Base-by-base conservation (phyloP, 2,888 invertebrate species). In the Lithophane semibrunnea region DNA sequence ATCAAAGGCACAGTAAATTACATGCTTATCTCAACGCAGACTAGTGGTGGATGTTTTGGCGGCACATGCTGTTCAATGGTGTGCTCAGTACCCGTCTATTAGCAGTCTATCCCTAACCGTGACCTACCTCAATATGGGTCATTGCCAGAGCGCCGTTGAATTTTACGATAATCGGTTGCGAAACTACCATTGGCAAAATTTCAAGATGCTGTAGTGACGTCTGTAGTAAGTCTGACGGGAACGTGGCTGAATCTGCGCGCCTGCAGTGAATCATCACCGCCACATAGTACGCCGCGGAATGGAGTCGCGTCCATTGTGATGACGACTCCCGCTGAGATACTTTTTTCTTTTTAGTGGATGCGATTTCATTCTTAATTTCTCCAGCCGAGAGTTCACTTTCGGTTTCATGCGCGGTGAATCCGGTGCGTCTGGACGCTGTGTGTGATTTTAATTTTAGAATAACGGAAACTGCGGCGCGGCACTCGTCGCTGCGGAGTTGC, bases 101-200 rank as follows among this genome's bases (percentile, higher is more conserved):
- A 92, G 88, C 90, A 89, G 91, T 91, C 89, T 88, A 91, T 90
- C 88, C 90, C 90, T 87, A 94, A 82, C 94, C 95, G 86, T 95
- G 95, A 96, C 96, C 96, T 93, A 88, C 92, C 92, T 87, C 92
- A 93, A 96, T 93, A 93, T 94, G 91, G 96, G 95, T 95, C 96
- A 95, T 93, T 95, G 96, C 94, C 96, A 93, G 91, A 92, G 88
- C 91, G 88, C 89, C 88, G 91, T 92, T 92, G 91, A 90, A 94
- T 95, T 96, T 96, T 95, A 96, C 95, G 96, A 95, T 95, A 93
- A 96, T 94, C 94, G 91, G 92, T 89, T 89, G 94, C 94, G 92
- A 94, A 95, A 95, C 93, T 90, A 91, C 90, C 93, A 95, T 96
- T 96, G 96, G 96, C 96, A 96, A 94, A 96, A 95, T 94, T 94